These are phyloP conservation scores for Torymus tubicola DNA, from an alignment of 2,888 invertebrate species.

Conservation along the genomic window DNA sequence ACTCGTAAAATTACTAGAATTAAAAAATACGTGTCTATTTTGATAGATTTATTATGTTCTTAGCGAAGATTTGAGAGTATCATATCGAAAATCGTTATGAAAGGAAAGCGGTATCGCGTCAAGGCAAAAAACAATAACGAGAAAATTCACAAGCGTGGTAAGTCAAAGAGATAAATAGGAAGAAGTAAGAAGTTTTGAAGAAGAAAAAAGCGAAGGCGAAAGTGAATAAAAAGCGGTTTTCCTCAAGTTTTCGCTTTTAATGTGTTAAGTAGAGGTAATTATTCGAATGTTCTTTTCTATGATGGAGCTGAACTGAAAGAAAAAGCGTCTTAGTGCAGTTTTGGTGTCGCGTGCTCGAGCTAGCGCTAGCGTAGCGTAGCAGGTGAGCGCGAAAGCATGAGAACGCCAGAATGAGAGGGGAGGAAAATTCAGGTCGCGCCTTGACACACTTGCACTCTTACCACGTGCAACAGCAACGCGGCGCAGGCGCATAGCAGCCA, in stretches of 20 bases:
- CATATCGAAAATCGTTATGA: background rate
- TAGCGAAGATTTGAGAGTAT: background rate
- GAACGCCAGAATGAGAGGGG: constrained; percentile 63
- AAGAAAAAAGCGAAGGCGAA: constrained; percentile 31
- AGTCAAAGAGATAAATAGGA: too few relatives aligned
- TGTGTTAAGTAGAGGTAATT: background rate
- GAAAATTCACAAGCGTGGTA: too few relatives aligned
- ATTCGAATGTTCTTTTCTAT: background rate
- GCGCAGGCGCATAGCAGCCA: constrained; percentile 66
- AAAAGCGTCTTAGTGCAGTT: background rate
- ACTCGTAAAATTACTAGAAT: too few relatives aligned
- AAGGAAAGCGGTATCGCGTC: too few relatives aligned
- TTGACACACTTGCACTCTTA: constrained; percentile 76
- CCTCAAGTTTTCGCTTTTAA: constrained; percentile 2
- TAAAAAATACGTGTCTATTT: too few relatives aligned
- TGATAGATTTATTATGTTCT: background rate
- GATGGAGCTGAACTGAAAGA: background rate
- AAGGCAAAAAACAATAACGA: constrained; percentile 12
- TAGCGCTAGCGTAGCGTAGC: constrained; percentile 31
- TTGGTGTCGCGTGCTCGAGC: constrained; percentile 13
- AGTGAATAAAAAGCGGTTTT: constrained; percentile 32
- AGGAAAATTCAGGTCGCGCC: constrained; percentile 77
- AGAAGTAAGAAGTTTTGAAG: constrained; percentile 10
- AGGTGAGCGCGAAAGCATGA: constrained; percentile 47
- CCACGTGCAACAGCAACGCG: constrained; percentile 73